A percentile compares a stretch with the other conserved stretches of the same genome.
These are phyloP conservation scores for Noctuana brunneofusca DNA, from an alignment of 2,888 invertebrate genomes.

Conservation along the genomic window DNA sequence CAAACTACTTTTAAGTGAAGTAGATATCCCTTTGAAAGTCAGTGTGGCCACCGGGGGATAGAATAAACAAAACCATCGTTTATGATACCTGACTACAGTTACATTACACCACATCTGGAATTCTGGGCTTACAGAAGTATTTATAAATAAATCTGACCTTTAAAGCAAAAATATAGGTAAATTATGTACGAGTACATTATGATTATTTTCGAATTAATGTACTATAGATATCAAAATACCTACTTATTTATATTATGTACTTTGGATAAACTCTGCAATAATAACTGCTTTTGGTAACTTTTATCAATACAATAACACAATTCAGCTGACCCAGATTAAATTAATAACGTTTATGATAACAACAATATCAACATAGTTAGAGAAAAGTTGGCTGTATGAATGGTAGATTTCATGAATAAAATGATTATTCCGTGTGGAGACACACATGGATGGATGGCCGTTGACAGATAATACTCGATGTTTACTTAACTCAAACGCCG, in stretches of 20 bases:
- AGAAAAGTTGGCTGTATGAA: slow-evolving; percentile 45
- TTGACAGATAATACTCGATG: slow-evolving; percentile 81
- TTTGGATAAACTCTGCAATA: not conserved
- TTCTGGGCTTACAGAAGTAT: not conserved
- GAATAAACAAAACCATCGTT: slow-evolving; percentile 9
- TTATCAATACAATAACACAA: slow-evolving; percentile 23
- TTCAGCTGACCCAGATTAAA: slow-evolving; percentile 54
- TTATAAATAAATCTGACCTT: no score
- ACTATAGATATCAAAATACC: no score
- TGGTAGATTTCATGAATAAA: slow-evolving; percentile 69
- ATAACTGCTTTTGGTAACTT: slow-evolving; percentile 16
- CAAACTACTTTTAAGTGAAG: slow-evolving; percentile 35
- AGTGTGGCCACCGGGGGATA: slow-evolving; percentile 18
- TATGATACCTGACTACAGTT: slow-evolving; percentile 2
- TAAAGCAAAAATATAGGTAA: no score
- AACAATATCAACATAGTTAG: slow-evolving; percentile 35
- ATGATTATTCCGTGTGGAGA: slow-evolving; percentile 66
- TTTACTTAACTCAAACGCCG: slow-evolving; percentile 80
- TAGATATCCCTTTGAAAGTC: slow-evolving; percentile 23
- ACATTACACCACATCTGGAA: slow-evolving; percentile 14
- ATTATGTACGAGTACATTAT: not conserved
- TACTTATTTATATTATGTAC: no score
- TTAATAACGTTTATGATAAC: slow-evolving; percentile 49
- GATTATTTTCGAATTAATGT: no score
- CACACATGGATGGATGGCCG: slow-evolving; percentile 69